phyloP scores from a whole-genome alignment of 2,113 vertebrate genomes.

The Nibea coibor region DNA sequence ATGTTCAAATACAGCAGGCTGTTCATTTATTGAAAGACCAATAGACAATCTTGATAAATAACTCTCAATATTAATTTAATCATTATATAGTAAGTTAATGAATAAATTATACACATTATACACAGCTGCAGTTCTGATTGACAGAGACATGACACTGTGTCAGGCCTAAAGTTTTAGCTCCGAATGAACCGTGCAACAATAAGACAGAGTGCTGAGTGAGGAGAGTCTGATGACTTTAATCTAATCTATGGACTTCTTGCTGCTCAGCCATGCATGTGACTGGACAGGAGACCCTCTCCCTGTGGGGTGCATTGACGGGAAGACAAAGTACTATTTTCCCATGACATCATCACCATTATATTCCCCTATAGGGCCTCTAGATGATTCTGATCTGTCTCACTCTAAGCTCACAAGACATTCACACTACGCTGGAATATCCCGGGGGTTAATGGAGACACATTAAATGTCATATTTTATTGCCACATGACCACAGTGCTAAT shows the following conservation, averaged over 20 bases:
- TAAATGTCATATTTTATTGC: conserved; percentile 22
- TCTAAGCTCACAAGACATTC: conserved; percentile 11
- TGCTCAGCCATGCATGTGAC: conserved; percentile 51
- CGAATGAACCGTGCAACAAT: neutral
- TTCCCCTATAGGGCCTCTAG: conserved; percentile 3
- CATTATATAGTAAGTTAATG: neutral
- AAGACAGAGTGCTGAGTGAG: neutral
- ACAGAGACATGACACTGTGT: neutral
- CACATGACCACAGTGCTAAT: conserved; percentile 30
- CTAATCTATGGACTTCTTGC: conserved; percentile 52
- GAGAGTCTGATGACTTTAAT: conserved; percentile 41
- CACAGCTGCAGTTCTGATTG: neutral
- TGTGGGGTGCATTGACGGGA: conserved; percentile 17
- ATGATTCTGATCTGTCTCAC: conserved; percentile 21
- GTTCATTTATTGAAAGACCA: neutral
- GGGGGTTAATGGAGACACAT: neutral
- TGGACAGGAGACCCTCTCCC: conserved; percentile 17
- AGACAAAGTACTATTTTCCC: conserved; percentile 43
- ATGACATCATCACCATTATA: conserved; percentile 53
- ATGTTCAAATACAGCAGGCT: neutral
- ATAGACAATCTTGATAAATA: neutral
- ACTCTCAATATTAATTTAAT: neutral
- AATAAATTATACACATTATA: neutral
- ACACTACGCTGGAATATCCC: neutral
- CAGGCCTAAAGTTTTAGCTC: too few relatives aligned